Conservation (phyloP, 2,888 invertebrate genomes). For the Blastobasis adustella region DNA sequence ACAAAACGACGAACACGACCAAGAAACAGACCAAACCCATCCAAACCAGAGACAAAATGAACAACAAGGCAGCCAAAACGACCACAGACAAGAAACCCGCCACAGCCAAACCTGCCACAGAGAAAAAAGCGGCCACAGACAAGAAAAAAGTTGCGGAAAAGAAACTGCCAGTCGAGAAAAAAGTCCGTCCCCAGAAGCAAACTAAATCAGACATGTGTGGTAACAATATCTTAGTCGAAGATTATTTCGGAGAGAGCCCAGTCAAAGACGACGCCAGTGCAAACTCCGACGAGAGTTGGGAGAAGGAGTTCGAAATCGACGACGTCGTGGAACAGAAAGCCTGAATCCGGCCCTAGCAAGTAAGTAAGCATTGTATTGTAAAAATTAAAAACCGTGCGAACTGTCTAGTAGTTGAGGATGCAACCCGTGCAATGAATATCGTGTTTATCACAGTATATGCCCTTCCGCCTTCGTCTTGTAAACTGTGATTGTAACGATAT, state of each 20-base stretch:
- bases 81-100: constrained; percentile 34
- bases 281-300: constrained; percentile 76
- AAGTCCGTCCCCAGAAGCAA: constrained; percentile 46
- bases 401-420: no score
- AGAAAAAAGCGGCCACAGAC: constrained; percentile 26
- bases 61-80: constrained; percentile 28
- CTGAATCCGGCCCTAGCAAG: constrained; percentile 33
- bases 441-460: no score
- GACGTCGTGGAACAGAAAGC: constrained; percentile 46
- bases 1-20: constrained; percentile 32
- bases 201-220: constrained; percentile 62
- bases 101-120: constrained; percentile 4
- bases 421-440: no score
- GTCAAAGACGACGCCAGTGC: constrained; percentile 64
- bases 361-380: no score
- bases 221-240: constrained; percentile 61
- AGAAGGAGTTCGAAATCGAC: constrained; percentile 76
- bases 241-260: constrained; percentile 67
- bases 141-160: constrained; percentile 14
- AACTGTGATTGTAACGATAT: no score
- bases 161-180: constrained; percentile 25
- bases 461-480: no score
- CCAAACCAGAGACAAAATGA: constrained; percentile 8
- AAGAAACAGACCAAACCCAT: constrained; percentile 18
- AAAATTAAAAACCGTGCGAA: no score